phyloP scores from a whole-genome alignment of 2,888 invertebrate genomes.

The Dryocosmus kuriphilus region DNA sequence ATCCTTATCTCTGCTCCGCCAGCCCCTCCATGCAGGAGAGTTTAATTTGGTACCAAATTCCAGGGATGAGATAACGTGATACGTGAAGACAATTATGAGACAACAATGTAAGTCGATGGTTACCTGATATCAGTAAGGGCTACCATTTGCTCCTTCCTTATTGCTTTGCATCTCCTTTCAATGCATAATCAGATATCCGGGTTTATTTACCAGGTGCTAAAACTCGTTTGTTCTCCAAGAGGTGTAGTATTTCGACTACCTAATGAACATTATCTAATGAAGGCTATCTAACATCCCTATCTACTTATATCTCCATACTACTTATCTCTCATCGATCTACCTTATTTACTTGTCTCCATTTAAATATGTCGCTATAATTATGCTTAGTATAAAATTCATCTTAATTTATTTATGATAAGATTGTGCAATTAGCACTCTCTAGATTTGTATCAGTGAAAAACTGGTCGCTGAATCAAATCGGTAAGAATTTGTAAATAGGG shows the following conservation, averaged over 20 bases:
- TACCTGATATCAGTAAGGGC: constrained; percentile 15
- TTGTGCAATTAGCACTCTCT: too few species aligned
- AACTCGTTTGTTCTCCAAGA: constrained; percentile 13
- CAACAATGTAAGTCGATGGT: constrained; percentile 10
- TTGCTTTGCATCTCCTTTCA: constrained; percentile 7
- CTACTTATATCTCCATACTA: neutral
- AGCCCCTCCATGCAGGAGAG: neutral
- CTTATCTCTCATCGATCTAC: neutral
- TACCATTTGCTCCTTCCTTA: constrained; percentile 2
- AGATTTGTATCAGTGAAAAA: too few species aligned
- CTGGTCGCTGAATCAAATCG: too few species aligned
- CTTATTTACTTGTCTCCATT: neutral
- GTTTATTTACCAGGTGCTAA: constrained; percentile 17
- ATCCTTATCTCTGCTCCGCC: neutral
- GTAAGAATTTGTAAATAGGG: neutral
- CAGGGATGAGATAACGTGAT: neutral
- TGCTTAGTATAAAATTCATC: neutral
- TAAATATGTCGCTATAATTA: neutral
- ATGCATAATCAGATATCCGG: constrained; percentile 7
- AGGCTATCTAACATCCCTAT: neutral
- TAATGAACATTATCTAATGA: constrained; percentile 32
- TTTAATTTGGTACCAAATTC: constrained; percentile 13
- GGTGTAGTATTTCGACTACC: constrained; percentile 22
- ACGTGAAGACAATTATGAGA: constrained; percentile 3
- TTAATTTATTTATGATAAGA: too few species aligned